These are phyloP conservation scores for Epirrhoe alternata DNA, from an alignment of 2,888 invertebrate genomes.

Conservation along the genomic window DNA sequence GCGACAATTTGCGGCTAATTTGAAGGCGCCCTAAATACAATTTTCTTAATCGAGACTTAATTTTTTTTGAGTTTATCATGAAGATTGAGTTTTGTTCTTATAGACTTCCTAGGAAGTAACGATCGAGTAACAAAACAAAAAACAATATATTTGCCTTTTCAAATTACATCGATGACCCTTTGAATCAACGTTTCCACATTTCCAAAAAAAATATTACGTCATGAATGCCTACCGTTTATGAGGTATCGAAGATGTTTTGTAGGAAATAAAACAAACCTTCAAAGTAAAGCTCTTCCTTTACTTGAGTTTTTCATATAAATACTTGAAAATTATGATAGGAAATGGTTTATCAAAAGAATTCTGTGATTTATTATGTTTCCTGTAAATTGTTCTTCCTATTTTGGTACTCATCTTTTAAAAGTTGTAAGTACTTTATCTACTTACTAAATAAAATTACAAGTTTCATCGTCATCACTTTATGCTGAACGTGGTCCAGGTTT, in stretches of 20 bases:
- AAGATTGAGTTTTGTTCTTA: not conserved
- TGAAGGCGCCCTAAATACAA: no score
- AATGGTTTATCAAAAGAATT: slow-evolving; percentile 5
- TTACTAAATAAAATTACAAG: no score
- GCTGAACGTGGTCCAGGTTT: no score
- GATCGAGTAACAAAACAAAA: not conserved
- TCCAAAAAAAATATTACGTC: not conserved
- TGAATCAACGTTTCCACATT: not conserved
- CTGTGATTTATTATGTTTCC: slow-evolving; percentile 3
- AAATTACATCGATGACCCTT: not conserved
- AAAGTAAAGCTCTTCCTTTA: slow-evolving; percentile 6
- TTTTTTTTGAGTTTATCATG: not conserved
- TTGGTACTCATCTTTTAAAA: no score
- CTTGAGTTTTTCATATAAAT: not conserved
- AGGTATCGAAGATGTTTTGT: not conserved
- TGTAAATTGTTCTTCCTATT: not conserved
- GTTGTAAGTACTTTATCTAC: no score
- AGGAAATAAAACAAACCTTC: slow-evolving; percentile 1
- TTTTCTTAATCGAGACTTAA: not conserved
- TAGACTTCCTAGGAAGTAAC: not conserved
- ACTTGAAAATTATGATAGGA: not conserved
- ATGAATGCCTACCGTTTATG: not conserved
- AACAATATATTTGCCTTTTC: not conserved
- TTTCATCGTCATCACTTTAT: no score
- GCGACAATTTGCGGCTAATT: no score